Base-by-base conservation (phyloP, 1,140 invertebrate genomes). In the Drosophila santomea region DNA sequence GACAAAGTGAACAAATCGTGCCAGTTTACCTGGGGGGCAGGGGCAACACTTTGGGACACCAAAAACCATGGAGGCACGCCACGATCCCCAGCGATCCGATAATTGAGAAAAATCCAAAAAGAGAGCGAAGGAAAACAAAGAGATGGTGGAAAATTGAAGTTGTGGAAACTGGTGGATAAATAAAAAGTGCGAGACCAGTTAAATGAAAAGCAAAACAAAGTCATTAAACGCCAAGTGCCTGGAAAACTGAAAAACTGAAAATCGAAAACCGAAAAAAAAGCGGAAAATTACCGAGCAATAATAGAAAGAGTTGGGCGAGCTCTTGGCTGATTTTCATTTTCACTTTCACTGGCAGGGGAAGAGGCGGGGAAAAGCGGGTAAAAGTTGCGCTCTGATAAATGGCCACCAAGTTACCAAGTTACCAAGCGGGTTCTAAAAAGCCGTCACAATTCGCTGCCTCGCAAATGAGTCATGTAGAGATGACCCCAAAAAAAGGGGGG, bases 191-290 rank as follows among this genome's bases (percentile, higher is more conserved):
- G 14, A 45, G 74, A 78, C 74, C 61, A 67, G 81, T 85, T 85
- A 80, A 81, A 78, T 79, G 83, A 68, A 82, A 79, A 88, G 17
- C 73, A 73, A 76, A 84, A 64, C 64, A 73, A 86, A 78, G 67
- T 81, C 74, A 71, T 80, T 74, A 71, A 63, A 78, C 66, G 64
- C 41, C 38, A 20, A 48, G 44, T 35, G 28, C 28, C 7, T 32
- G 28, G 8, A 8, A 32, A 17, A 17, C 17, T 17, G 17, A 17
- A 17, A 17, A 17, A 17, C 17, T 17, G 17, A 17, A 17, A 17
- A 17, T 17, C 17, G 52, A 67, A 72, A 66, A 3, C 55, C 1
- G 3, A 32, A 35, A 36, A 58, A 57, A 71, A 78, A 74, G 68
- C 48, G 78, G 82, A 85, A 86, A 88, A 86, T 82, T 76, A 81